Evolutionary conservation across 2,797 vertebrate genomes (phyloP).

Genomic region (Sebastes cheni): DNA sequence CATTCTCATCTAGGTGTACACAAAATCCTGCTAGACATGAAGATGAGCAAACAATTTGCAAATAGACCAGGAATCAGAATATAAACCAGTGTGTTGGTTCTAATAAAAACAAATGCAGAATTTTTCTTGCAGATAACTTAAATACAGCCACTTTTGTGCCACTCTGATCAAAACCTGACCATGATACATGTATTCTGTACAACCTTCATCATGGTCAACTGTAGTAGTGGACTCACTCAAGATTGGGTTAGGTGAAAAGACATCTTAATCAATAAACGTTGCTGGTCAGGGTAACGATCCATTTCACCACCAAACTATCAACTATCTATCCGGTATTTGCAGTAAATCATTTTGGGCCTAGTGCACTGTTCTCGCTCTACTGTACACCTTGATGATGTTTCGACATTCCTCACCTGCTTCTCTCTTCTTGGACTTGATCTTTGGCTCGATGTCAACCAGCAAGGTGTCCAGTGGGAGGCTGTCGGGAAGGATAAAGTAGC

Average conservation of each 20-base stretch:
- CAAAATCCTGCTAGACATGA: background rate
- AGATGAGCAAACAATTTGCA: background rate
- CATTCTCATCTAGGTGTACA: background rate
- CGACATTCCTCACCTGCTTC: slow-evolving; percentile 85
- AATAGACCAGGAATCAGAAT: background rate
- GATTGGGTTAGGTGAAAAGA: background rate
- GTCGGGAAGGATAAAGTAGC: slow-evolving; percentile 97
- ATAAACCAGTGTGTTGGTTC: background rate
- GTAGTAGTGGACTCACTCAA: background rate
- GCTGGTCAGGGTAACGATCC: background rate
- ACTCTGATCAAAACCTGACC: background rate
- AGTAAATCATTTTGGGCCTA: background rate
- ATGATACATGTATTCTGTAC: too few species aligned
- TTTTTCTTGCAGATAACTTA: background rate
- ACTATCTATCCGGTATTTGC: background rate
- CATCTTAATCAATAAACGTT: background rate
- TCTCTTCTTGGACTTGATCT: slow-evolving; percentile 98
- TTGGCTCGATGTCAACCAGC: slow-evolving; percentile 96
- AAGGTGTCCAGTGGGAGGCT: slow-evolving; percentile 97
- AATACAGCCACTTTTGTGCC: background rate
- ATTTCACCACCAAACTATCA: background rate
- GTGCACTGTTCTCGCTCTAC: background rate
- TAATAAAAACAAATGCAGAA: background rate
- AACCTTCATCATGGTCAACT: background rate
- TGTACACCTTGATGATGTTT: background rate